These are phyloP conservation scores for Eurypyga helias DNA, from an alignment of 2,113 vertebrate genomes.

Conservation along the genomic window DNA sequence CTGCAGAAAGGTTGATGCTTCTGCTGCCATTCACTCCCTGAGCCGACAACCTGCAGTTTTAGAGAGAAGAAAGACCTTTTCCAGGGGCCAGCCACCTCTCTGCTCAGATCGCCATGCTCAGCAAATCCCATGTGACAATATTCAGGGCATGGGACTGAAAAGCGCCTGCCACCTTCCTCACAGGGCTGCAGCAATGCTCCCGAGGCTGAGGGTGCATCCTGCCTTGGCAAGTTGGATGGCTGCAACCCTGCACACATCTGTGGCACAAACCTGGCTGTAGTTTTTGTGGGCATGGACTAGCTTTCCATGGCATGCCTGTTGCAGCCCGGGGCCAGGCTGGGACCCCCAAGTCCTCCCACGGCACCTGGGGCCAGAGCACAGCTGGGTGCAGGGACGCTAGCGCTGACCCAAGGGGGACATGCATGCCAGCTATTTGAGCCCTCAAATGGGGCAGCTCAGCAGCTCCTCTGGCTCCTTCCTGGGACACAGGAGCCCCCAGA, in stretches of 20 bases:
- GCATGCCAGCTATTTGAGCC: not conserved
- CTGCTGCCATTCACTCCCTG: not conserved
- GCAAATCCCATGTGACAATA: not conserved
- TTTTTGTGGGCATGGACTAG: not conserved
- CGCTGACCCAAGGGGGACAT: accelerated
- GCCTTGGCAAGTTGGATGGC: not conserved
- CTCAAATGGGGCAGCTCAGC: not conserved
- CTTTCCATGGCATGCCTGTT: not conserved
- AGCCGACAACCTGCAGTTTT: not conserved
- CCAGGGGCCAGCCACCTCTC: not conserved
- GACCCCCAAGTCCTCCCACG: not conserved
- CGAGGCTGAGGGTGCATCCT: not conserved
- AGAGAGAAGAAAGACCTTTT: not conserved
- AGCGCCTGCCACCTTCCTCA: not conserved
- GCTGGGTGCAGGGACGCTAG: not conserved
- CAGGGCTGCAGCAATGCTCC: not conserved
- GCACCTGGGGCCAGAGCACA: not conserved
- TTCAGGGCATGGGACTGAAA: not conserved
- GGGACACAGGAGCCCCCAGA: not conserved
- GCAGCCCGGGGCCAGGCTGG: not conserved
- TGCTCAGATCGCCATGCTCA: not conserved
- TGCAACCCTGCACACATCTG: not conserved
- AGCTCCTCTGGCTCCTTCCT: not conserved
- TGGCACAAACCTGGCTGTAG: not conserved
- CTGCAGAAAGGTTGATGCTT: not conserved